Base-by-base conservation (phyloP, 2,888 invertebrate species). In the Deilephila elpenor region DNA sequence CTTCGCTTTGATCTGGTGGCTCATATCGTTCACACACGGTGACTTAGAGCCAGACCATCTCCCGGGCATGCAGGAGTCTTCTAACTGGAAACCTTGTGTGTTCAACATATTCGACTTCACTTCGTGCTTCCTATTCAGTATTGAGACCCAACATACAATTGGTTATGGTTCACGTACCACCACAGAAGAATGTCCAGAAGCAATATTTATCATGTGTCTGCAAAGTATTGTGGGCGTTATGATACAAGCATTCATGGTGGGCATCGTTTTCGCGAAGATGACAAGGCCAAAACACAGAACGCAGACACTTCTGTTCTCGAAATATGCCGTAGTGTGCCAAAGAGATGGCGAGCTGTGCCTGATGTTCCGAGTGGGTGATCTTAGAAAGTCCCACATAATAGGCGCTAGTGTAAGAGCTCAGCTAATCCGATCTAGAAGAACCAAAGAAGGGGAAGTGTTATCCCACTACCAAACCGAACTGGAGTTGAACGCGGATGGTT, bases 81-180 rank as follows among this genome's bases (percentile, higher is more conserved):
- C 95, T 71, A 95, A 95, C 70, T 97, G 97, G 96, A 96, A 95
- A 60, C 98, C 98, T 0, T 99, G 99, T 88, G 96, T 98, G 62
- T 95, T 96, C 77, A 97, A 97, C 84, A 96, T 98, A 75, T 92
- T 96, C 84, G 96, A 97, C 77, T 98, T 98, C 90, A 97, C 97
- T 1, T 97, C 98, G 59, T 98, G 98, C 80, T 97, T 98, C 90
- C 95, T 98, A 75, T 98, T 98, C 95, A 98, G 98, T 88, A 97
- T 98, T 84, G 98, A 98, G 93, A 98, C 98, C 0, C 98, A 98
- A 87, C 98, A 98, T 89, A 98, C 98, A 7, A 98, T 98, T 77
- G 98, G 98, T 72, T 98, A 98, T 86, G 98, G 98, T 62, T 96
- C 96, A n/a, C 95, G 98, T 71, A 96, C 97, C 77, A 97, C 97